These are phyloP conservation scores for Acleris cristana DNA, from an alignment of 2,888 invertebrate genomes.

Conservation along the genomic window DNA sequence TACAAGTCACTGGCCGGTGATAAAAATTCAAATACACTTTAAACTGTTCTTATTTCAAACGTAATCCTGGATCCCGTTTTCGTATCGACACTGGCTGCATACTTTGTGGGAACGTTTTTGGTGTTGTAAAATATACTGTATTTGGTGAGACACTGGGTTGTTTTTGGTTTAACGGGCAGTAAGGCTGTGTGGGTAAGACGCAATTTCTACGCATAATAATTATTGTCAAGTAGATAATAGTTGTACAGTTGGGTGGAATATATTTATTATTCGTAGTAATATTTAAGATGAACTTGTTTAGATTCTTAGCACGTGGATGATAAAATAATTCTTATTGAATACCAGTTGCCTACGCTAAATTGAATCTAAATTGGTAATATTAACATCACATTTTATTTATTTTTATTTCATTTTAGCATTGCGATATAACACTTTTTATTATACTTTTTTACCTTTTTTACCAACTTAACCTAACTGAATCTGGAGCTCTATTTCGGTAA, in stretches of 20 bases:
- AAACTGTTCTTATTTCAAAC: constrained; percentile 59
- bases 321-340: not conserved
- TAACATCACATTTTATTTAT: too few relatives aligned
- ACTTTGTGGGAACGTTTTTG: not conserved
- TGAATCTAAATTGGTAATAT: too few relatives aligned
- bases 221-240: constrained; percentile 34
- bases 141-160: not conserved
- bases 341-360: too few relatives aligned
- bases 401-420: too few relatives aligned
- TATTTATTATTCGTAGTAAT: not conserved
- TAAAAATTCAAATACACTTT: constrained; percentile 52
- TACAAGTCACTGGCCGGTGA: constrained; percentile 40
- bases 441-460: too few relatives aligned
- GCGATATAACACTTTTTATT: too few relatives aligned
- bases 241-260: constrained; percentile 20
- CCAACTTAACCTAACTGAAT: too few relatives aligned
- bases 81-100: constrained; percentile 25
- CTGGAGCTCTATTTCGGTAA: too few relatives aligned
- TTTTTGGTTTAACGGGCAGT: not conserved
- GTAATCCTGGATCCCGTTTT: constrained; percentile 51
- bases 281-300: not conserved
- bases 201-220: constrained; percentile 26
- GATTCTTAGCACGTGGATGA: not conserved
- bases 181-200: constrained; percentile 18
- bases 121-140: constrained; percentile 4